phyloP scores from a whole-genome alignment of 1,140 invertebrate species.

The Asbolus verrucosus region DNA sequence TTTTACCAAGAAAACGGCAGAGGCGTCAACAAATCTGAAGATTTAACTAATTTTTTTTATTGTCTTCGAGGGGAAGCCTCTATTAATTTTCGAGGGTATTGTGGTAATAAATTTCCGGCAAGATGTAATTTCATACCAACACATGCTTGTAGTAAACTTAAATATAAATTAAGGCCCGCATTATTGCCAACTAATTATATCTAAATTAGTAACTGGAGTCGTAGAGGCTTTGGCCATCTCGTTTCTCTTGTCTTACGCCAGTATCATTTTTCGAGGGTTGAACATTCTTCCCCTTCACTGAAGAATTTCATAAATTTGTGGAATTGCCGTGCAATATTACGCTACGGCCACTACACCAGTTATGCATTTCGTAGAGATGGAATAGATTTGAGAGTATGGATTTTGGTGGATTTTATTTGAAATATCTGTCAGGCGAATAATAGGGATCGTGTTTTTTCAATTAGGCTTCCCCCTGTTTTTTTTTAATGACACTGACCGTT shows the following conservation, averaged over 20 bases:
- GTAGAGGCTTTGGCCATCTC: background rate
- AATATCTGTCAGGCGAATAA: conserved; percentile 27
- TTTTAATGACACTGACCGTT: conserved; percentile 18
- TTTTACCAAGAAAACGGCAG: no score
- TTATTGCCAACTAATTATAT: conserved; percentile 50
- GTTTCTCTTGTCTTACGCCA: conserved; percentile 2
- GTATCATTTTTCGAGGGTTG: conserved; percentile 42
- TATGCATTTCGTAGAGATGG: conserved; percentile 14
- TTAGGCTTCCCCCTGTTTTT: background rate
- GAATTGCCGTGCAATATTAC: conserved; percentile 40
- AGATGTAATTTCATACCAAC: conserved; percentile 50
- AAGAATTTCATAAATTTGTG: conserved; percentile 44
- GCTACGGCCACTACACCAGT: conserved; percentile 29
- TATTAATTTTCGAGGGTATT: conserved; percentile 40
- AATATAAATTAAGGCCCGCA: conserved; percentile 49
- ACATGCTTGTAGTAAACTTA: conserved; percentile 46
- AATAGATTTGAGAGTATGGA: conserved; percentile 23
- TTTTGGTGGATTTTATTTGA: conserved; percentile 20
- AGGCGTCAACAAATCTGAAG: no score
- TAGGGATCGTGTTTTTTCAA: conserved; percentile 19
- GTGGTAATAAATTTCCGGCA: conserved; percentile 41
- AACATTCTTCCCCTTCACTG: conserved; percentile 39
- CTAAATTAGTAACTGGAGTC: conserved; percentile 49
- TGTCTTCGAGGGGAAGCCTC: conserved; percentile 12
- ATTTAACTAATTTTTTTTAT: no score